Percentiles rank a stretch among this genome's conserved stretches.
phyloP scores from a whole-genome alignment of 2,888 invertebrate species.

The Drosophila pseudotalamancana region DNA sequence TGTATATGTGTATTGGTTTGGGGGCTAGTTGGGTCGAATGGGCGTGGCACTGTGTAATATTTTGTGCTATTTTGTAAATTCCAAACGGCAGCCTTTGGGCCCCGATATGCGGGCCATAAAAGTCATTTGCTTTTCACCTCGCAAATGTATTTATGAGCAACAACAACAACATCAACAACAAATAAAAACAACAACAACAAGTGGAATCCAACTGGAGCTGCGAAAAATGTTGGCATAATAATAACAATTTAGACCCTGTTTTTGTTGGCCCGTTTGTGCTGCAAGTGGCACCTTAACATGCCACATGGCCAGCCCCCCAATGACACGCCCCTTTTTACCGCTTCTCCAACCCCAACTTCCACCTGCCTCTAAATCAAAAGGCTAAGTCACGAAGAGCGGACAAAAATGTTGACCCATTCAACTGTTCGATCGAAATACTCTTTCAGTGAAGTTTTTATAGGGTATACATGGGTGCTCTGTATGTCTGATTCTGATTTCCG shows the following conservation, averaged over 20 bases:
- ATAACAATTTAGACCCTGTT: constrained; percentile 51
- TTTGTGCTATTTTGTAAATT: constrained; percentile 65
- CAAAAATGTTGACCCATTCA: too few relatives aligned
- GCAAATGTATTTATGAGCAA: constrained; percentile 59
- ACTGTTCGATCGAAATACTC: too few relatives aligned
- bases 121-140: constrained; percentile 66
- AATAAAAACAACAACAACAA: constrained; percentile 19
- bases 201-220: constrained; percentile 1
- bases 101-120: constrained; percentile 53
- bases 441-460: too few relatives aligned
- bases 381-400: neutral
- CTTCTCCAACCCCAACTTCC: too few relatives aligned
- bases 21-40: constrained; percentile 11
- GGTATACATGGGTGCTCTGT: too few relatives aligned
- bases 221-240: constrained; percentile 47
- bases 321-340: neutral
- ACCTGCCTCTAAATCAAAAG: too few relatives aligned
- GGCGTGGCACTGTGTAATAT: constrained; percentile 59
- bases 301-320: constrained; percentile 16
- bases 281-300: constrained; percentile 54
- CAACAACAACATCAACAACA: constrained; percentile 19
- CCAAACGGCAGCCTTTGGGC: constrained; percentile 14
- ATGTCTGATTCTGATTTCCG: too few relatives aligned
- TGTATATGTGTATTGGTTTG: neutral
- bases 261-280: constrained; percentile 24